A percentile compares a stretch with the other conserved stretches of the same genome.
phyloP scores from a whole-genome alignment of 2,888 invertebrate species.

The Cataglyphis livida region DNA sequence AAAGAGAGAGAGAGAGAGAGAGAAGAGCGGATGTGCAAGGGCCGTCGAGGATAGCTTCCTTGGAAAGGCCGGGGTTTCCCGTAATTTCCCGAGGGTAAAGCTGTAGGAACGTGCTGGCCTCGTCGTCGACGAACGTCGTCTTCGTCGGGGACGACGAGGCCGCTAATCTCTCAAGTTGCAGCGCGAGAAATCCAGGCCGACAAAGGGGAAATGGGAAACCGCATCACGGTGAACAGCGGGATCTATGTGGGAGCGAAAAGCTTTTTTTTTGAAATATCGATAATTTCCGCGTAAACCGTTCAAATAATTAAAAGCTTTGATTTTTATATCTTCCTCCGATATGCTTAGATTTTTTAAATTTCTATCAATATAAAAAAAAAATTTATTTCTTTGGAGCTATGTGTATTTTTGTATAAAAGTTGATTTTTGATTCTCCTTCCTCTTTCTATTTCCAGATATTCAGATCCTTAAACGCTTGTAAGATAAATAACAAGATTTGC shows the following conservation, averaged over 20 bases:
- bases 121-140: conserved; percentile 58
- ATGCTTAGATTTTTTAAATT: neutral
- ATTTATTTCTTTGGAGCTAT: neutral
- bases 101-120: conserved; percentile 71
- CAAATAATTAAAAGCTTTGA: neutral
- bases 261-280: conserved; percentile 22
- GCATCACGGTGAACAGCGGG: conserved; percentile 39
- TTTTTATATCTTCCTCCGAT: neutral
- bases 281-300: conserved; percentile 34
- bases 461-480: neutral
- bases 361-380: neutral
- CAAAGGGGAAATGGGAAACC: conserved; percentile 63
- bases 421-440: neutral
- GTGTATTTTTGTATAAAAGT: neutral
- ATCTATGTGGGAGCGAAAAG: neutral
- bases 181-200: conserved; percentile 64
- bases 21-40: conserved; percentile 53
- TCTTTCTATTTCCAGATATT: neutral
- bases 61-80: conserved; percentile 67
- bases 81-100: conserved; percentile 80
- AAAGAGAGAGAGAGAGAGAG: conserved; percentile 42
- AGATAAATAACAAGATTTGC: conserved; percentile 2
- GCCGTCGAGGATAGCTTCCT: conserved; percentile 64
- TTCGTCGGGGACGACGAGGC: conserved; percentile 60
- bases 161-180: conserved; percentile 74